Percentiles rank a stretch among this genome's conserved stretches.
Conservation (phyloP, 2,797 vertebrate genomes). For the Taenioides sp. region DNA sequence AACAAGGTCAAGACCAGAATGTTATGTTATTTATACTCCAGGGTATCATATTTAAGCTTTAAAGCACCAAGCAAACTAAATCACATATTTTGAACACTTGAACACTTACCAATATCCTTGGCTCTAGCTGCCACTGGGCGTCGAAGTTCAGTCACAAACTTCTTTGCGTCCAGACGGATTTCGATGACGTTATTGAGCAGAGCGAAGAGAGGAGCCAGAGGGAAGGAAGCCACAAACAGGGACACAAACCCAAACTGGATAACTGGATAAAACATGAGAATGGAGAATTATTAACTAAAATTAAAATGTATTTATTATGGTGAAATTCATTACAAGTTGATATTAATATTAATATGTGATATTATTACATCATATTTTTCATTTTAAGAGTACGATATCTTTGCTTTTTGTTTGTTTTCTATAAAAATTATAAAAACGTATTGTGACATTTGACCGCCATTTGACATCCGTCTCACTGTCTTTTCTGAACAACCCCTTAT, state of each 20-base stretch:
- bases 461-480: neutral
- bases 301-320: no score
- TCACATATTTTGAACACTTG: neutral
- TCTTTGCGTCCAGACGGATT: slow-evolving; percentile 94
- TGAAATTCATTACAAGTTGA: no score
- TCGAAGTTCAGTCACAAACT: slow-evolving; percentile 93
- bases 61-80: neutral
- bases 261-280: slow-evolving; percentile 71
- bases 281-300: no score
- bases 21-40: no score
- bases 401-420: no score
- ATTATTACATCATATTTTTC: no score
- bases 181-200: slow-evolving; percentile 97
- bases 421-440: no score
- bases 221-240: slow-evolving; percentile 97
- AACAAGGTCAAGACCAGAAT: no score
- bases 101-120: slow-evolving; percentile 90
- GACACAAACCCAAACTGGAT: slow-evolving; percentile 99
- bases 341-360: no score
- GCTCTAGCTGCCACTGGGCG: slow-evolving; percentile 88
- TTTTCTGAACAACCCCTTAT: neutral
- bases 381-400: no score
- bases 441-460: neutral
- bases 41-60: neutral
- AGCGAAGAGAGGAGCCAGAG: slow-evolving; percentile 93